Base-by-base conservation (phyloP, 2,113 vertebrate species). In the Xyliphius kryptos region DNA sequence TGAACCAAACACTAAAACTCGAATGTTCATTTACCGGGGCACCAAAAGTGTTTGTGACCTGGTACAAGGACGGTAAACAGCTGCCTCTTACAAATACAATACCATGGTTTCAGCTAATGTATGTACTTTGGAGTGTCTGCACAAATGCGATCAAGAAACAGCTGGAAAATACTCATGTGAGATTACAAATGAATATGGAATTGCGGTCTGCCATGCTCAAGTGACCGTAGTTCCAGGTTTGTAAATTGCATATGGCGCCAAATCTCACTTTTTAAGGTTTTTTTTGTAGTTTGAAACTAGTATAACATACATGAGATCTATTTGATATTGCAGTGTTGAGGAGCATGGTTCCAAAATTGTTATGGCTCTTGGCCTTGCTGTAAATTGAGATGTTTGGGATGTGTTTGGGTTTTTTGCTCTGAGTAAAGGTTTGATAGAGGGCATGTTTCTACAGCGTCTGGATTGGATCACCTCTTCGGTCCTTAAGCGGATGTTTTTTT, bases 11-110 rank as follows among this genome's bases (percentile, higher is more conserved):
- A 20, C 41, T 57, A 51, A 63, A 6, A 16, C 59, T 69, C 41
- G 59, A 69, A 16, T 63, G 60, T 22, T 51, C 47, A 19, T 63
- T 57, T 13, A 19, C 88, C 0, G 90, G 89, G 59, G 89, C 89
- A 60, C 89, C 89, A 36, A 87, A 87, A 67, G 77, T 90, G 38
- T 80, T 74, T 49, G 75, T 86, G 54, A 72, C 76, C 61, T 91
- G 88, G 89, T 88, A 84, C 61, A 88, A 84, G 74, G 88, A 91
- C 75, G 89, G 90, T 13, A 62, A 86, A 48, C 88, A 90, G 73
- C 69, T 91, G 77, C 80, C 21, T 88, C 79, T 5, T 36, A 53
- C 14, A 53, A 21, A 57, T 57, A 57, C 17, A 61, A 36, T 22
- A 61, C 49, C 9, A 54, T 67, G 81, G 59, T 89, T 73, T 75